Percentiles rank a stretch among this genome's conserved stretches.
These are phyloP conservation scores for Steromphala cineraria DNA, from an alignment of 2,888 invertebrate genomes.

Conservation along the genomic window DNA sequence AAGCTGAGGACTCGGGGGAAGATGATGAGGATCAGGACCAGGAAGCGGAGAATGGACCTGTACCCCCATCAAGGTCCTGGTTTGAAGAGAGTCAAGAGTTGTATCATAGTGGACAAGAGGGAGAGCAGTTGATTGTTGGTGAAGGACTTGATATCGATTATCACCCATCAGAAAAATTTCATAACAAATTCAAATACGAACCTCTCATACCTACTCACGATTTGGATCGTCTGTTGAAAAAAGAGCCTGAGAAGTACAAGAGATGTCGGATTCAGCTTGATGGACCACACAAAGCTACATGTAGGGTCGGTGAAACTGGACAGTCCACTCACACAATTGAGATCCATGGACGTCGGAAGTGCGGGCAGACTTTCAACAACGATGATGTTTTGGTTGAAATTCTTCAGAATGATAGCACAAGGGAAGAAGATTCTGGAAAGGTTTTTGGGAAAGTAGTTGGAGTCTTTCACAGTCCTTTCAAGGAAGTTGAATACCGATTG, in stretches of 20 bases:
- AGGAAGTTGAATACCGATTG: slow-evolving; percentile 41
- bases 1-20: neutral
- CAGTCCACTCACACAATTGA: slow-evolving; percentile 31
- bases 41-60: neutral
- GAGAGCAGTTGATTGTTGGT: neutral
- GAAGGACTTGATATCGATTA: neutral
- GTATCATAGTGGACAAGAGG: neutral
- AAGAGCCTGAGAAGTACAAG: slow-evolving; percentile 36
- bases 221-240: neutral
- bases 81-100: slow-evolving; percentile 18
- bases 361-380: slow-evolving; percentile 46
- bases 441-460: slow-evolving; percentile 48
- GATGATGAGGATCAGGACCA: neutral
- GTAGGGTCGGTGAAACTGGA: slow-evolving; percentile 32
- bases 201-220: neutral
- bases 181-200: no score
- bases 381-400: slow-evolving; percentile 53
- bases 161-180: neutral
- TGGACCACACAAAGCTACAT: slow-evolving; percentile 41
- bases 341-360: slow-evolving; percentile 47
- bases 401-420: slow-evolving; percentile 27
- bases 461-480: slow-evolving; percentile 32
- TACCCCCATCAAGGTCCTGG: neutral
- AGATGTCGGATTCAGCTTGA: slow-evolving; percentile 41
- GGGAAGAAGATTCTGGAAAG: neutral